Evolutionary conservation across 2,888 invertebrate genomes (phyloP).

Genomic region (Escarpia spicata): DNA sequence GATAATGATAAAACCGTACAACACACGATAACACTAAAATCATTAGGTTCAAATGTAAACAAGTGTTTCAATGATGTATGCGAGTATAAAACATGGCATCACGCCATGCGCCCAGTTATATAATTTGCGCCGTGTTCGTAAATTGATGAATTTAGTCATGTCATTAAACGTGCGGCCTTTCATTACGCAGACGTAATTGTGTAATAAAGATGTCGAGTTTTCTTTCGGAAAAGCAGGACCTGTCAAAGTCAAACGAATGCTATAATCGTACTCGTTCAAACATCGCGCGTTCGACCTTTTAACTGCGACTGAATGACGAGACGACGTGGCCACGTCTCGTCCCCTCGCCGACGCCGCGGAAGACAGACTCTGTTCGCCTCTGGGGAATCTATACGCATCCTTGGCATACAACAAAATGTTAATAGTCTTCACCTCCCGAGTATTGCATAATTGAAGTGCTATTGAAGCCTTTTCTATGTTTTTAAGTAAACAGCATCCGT

Average conservation of each 20-base stretch:
- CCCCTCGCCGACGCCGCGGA: too few relatives aligned
- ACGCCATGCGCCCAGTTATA: background rate
- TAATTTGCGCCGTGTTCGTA: background rate
- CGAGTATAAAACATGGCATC: background rate
- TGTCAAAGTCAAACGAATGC: background rate
- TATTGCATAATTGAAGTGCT: too few relatives aligned
- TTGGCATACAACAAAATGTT: too few relatives aligned
- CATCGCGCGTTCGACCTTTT: background rate
- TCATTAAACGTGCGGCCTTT: background rate
- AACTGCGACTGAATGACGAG: too few relatives aligned
- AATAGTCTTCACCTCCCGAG: too few relatives aligned
- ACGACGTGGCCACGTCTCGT: too few relatives aligned
- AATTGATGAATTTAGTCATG: background rate
- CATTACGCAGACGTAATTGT: background rate
- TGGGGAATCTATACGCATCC: too few relatives aligned
- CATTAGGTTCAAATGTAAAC: constrained; percentile 3
- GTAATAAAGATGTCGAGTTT: background rate
- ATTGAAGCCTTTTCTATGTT: too few relatives aligned
- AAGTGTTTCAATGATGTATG: background rate
- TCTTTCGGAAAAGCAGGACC: background rate
- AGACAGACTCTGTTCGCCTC: too few relatives aligned
- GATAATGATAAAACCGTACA: background rate
- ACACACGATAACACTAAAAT: background rate
- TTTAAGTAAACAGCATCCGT: too few relatives aligned
- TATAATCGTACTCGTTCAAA: background rate